Base-by-base conservation (phyloP, 2,888 invertebrate species). In the Cinara cedri region DNA sequence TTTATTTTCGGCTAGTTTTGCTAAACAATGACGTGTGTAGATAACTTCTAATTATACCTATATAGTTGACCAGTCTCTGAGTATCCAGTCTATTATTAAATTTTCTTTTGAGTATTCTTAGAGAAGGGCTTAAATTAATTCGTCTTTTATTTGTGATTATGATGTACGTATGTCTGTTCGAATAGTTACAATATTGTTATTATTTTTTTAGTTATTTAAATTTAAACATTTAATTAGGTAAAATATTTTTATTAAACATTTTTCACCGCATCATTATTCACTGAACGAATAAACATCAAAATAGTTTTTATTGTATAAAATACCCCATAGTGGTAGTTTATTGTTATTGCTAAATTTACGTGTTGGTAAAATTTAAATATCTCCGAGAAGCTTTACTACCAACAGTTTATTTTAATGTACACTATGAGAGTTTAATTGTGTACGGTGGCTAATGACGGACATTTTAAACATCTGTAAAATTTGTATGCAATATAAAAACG, bases 401-500 rank as follows among this genome's bases (percentile, higher is more conserved):
- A 16, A 62, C 10, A 34, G 51, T 72, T 72, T 11, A 62, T 62
- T 51, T 72, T 72, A 62, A 72, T 72, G 49, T 51, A 13, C 0
- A 8, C 54, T 13, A 14, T 3, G 8, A n/a, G 21, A 62, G 34
- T 42, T 62, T 34, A 34, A 63, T 63, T 74, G 34, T 16, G 19
- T 42, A 51, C 42, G 9, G 4, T 51, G 51, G n/a, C 51, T 51
- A 63, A 63, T 51, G 21, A 74, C 46, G 16, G 21, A 19, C 42
- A n/a, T 63, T 54, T 51, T 74, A 74, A 74, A 74, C 42, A 42
- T 74, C 42, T 42, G 34, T 63, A 74, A 11, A 34, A 74, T 21
- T 63, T 51, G 11, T 21, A 74, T 63, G 42, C 14, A 4, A 13
- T 16, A 49, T n/a, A 3, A 63, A 66, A 34, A 62, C 26, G 51